Evolutionary conservation across 2,888 invertebrate genomes (phyloP).

Genomic region (Nephrotoma appendiculata): DNA sequence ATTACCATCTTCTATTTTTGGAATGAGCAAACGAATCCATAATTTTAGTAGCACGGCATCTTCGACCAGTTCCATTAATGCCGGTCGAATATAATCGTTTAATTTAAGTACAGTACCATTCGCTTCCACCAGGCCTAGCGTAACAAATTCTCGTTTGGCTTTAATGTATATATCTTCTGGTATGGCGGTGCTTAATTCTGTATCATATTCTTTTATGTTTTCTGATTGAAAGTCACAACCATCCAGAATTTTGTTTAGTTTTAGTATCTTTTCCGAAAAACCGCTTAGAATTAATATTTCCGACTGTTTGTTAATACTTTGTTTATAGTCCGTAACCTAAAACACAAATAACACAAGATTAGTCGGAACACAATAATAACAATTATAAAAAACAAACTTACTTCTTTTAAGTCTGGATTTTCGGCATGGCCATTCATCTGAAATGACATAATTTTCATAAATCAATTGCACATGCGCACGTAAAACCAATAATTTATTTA

Average conservation of each 20-base stretch:
- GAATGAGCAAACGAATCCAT: slow-evolving; percentile 99
- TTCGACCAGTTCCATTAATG: slow-evolving; percentile 41
- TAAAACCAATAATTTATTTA: not conserved
- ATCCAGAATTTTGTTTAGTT: slow-evolving; percentile 77
- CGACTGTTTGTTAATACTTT: slow-evolving; percentile 72
- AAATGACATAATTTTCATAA: not conserved
- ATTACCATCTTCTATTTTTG: slow-evolving; percentile 98
- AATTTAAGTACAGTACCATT: slow-evolving; percentile 86
- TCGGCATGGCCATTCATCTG: not conserved
- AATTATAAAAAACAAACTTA: not conserved
- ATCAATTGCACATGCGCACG: not conserved
- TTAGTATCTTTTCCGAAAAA: slow-evolving; percentile 87
- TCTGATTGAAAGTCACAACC: slow-evolving; percentile 61
- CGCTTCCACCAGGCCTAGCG: slow-evolving; percentile 37
- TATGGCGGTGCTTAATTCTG: slow-evolving; percentile 37
- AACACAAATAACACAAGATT: slow-evolving; percentile 16
- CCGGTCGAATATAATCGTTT: slow-evolving; percentile 32
- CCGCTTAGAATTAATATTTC: slow-evolving; percentile 77
- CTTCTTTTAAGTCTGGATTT: not conserved
- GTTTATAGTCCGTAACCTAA: slow-evolving; percentile 84
- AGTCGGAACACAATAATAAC: not conserved
- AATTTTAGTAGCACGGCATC: slow-evolving; percentile 65
- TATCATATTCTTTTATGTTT: slow-evolving; percentile 52
- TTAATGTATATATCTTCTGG: not conserved
- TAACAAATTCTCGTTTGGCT: not conserved